phyloP scores from a whole-genome alignment of 2,113 vertebrate genomes.

The Todiramphus saurophagus region DNA sequence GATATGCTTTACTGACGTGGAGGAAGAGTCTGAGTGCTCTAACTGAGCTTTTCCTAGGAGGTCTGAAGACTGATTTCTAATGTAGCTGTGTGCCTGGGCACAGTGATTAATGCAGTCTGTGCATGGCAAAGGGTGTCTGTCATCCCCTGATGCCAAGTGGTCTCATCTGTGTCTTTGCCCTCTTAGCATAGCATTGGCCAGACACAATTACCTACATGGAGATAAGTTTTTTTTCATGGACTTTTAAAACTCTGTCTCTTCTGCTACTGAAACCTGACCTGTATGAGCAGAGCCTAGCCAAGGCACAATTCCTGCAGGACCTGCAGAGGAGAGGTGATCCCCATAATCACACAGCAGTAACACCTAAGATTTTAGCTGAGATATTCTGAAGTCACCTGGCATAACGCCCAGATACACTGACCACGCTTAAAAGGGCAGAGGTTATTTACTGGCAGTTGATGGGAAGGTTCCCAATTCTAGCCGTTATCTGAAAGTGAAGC shows the following conservation, averaged over 20 bases:
- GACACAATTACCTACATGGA: background rate
- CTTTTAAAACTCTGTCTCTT: background rate
- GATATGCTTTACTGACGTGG: background rate
- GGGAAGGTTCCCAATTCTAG: background rate
- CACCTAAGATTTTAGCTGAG: background rate
- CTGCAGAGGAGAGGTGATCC: background rate
- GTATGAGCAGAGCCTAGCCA: background rate
- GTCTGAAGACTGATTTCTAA: background rate
- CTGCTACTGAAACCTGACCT: background rate
- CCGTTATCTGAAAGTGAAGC: background rate
- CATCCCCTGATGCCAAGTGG: background rate
- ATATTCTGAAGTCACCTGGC: background rate
- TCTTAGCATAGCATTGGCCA: background rate
- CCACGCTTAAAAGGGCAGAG: background rate
- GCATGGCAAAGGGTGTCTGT: background rate
- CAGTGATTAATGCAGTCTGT: background rate
- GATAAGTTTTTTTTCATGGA: background rate
- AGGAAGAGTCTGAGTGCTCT: background rate
- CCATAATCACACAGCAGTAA: background rate
- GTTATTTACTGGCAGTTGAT: background rate
- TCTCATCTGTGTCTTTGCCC: background rate
- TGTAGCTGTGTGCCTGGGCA: fast-evolving
- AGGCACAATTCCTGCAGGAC: background rate
- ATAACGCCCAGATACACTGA: background rate
- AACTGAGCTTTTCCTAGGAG: background rate